These are phyloP conservation scores for Hypolimnas misippus DNA, from an alignment of 2,888 invertebrate species.

Conservation along the genomic window DNA sequence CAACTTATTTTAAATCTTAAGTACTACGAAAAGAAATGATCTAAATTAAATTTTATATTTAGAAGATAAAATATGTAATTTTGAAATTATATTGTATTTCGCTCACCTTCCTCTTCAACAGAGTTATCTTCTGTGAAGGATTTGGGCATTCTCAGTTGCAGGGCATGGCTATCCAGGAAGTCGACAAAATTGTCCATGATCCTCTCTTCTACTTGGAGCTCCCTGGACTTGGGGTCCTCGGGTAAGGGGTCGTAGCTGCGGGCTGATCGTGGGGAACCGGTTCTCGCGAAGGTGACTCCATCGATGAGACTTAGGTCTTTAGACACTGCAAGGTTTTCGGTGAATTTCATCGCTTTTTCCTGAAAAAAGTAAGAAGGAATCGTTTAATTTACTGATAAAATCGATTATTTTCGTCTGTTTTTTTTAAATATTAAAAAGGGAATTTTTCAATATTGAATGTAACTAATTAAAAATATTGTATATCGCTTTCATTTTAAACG, in stretches of 20 bases:
- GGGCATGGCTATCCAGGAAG: conserved; percentile 72
- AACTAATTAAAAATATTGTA: too few species aligned
- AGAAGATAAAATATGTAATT: too few species aligned
- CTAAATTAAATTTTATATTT: not conserved
- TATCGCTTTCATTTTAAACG: too few species aligned
- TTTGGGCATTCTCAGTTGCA: conserved; percentile 77
- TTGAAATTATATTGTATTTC: not conserved
- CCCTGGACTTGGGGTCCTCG: conserved; percentile 73
- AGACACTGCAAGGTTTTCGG: conserved; percentile 74
- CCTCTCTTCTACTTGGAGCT: conserved; percentile 72
- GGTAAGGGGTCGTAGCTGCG: conserved; percentile 74
- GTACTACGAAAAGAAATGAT: not conserved
- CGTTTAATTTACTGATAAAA: conserved; percentile 8
- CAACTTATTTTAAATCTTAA: not conserved
- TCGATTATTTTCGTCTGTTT: not conserved
- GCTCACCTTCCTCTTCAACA: conserved; percentile 75
- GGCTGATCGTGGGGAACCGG: conserved; percentile 72
- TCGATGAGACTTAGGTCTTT: conserved; percentile 71
- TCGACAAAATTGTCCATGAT: conserved; percentile 77
- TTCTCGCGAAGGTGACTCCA: conserved; percentile 71
- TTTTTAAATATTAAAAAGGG: not conserved
- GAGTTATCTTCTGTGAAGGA: conserved; percentile 74
- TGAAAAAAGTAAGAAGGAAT: conserved; percentile 48
- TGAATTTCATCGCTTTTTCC: conserved; percentile 79
- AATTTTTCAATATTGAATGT: too few species aligned